These are phyloP conservation scores for Fulica atra DNA, from an alignment of 2,113 vertebrate genomes.

Conservation along the genomic window DNA sequence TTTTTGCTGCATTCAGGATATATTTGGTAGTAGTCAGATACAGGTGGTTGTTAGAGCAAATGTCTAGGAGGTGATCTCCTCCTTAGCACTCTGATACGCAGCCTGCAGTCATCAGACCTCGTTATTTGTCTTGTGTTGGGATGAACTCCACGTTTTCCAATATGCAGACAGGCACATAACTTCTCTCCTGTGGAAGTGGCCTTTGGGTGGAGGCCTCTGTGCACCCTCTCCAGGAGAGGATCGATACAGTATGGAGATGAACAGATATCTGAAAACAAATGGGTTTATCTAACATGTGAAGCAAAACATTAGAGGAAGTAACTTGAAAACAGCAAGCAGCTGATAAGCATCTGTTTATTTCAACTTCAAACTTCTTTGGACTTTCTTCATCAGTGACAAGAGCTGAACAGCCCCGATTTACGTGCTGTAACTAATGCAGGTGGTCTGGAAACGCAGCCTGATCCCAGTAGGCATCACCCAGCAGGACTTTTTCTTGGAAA, in stretches of 20 bases:
- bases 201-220: not conserved
- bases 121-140: not conserved
- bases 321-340: not conserved
- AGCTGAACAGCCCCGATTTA: not conserved
- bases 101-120: not conserved
- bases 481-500: not conserved
- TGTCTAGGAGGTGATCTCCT: accelerated
- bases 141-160: not conserved
- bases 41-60: not conserved
- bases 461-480: not conserved
- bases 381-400: not conserved
- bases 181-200: not conserved
- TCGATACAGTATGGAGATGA: not conserved
- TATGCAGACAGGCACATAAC: not conserved
- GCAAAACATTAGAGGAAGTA: not conserved
- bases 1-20: not conserved
- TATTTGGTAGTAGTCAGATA: not conserved
- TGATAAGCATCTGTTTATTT: not conserved
- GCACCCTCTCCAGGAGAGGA: not conserved
- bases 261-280: not conserved
- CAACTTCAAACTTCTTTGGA: not conserved
- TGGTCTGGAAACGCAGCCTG: not conserved
- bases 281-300: not conserved
- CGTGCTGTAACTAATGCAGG: not conserved
- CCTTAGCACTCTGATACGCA: not conserved